Conservation (phyloP, 2,797 vertebrate genomes). For the Enteromius viviparus region DNA sequence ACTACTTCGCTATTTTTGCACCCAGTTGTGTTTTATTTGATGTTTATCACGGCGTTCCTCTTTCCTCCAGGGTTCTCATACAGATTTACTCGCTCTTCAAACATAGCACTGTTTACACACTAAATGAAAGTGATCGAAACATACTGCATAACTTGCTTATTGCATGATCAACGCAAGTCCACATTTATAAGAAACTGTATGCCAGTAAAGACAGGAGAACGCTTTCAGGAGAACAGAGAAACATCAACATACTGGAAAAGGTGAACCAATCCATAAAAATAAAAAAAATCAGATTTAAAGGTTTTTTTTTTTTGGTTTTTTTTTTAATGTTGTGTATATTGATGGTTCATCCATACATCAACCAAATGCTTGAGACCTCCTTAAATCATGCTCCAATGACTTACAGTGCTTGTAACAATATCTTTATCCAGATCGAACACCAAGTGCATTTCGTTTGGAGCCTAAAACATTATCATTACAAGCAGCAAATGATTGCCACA, state of each 20-base stretch:
- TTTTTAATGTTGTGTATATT: conserved; percentile 94
- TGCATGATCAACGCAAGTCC: not conserved
- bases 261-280: not conserved
- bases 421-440: conserved; percentile 86
- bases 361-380: conserved; percentile 89
- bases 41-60: not conserved
- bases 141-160: not conserved
- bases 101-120: not conserved
- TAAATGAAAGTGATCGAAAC: not conserved
- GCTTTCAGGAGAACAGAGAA: not conserved
- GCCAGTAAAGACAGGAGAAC: not conserved
- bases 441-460: conserved; percentile 83
- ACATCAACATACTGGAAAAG: not conserved
- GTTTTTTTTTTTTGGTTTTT: conserved; percentile 70
- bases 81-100: not conserved
- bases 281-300: conserved; percentile 23
- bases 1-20: not conserved
- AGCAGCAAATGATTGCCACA: conserved; percentile 87
- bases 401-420: conserved; percentile 86
- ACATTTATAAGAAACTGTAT: not conserved
- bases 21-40: not conserved
- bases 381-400: conserved; percentile 84
- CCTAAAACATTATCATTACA: conserved; percentile 84
- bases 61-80: not conserved
- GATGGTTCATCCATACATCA: conserved; percentile 92